A percentile compares a stretch with the other conserved stretches of the same genome.
Conservation (phyloP, 2,888 invertebrate species). For the Crepidodera aurea region DNA sequence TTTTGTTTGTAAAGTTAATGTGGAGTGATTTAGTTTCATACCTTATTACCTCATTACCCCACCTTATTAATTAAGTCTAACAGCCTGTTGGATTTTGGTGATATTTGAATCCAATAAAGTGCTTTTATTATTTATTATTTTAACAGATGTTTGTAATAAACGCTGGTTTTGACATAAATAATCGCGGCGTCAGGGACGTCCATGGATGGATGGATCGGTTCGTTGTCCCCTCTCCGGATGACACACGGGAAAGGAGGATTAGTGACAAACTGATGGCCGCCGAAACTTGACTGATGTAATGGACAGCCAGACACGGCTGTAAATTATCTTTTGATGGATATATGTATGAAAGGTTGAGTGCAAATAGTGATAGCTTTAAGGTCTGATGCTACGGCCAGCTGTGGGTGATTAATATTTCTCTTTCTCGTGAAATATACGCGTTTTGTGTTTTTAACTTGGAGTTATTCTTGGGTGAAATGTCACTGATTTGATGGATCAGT, state of each 20-base stretch:
- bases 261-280: constrained; percentile 42
- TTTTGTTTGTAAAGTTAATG: too few relatives aligned
- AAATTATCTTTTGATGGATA: constrained; percentile 46
- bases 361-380: constrained; percentile 45
- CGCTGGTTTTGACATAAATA: too few relatives aligned
- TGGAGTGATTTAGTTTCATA: too few relatives aligned
- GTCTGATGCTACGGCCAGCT: constrained; percentile 37
- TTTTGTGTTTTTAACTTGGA: constrained; percentile 32
- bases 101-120: too few relatives aligned
- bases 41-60: too few relatives aligned
- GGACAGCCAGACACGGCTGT: constrained; percentile 40
- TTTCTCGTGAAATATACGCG: constrained; percentile 28
- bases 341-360: constrained; percentile 46
- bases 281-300: constrained; percentile 44
- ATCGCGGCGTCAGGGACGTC: too few relatives aligned
- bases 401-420: constrained; percentile 38
- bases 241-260: constrained; percentile 39
- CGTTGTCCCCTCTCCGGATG: constrained; percentile 36
- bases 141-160: too few relatives aligned
- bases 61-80: too few relatives aligned
- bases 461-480: constrained; percentile 27
- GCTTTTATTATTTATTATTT: too few relatives aligned
- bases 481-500: constrained; percentile 34
- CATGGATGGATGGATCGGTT: constrained; percentile 18
- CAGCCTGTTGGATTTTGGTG: too few relatives aligned